phyloP scores from a whole-genome alignment of 2,113 vertebrate genomes.

The Noturus placidus region DNA sequence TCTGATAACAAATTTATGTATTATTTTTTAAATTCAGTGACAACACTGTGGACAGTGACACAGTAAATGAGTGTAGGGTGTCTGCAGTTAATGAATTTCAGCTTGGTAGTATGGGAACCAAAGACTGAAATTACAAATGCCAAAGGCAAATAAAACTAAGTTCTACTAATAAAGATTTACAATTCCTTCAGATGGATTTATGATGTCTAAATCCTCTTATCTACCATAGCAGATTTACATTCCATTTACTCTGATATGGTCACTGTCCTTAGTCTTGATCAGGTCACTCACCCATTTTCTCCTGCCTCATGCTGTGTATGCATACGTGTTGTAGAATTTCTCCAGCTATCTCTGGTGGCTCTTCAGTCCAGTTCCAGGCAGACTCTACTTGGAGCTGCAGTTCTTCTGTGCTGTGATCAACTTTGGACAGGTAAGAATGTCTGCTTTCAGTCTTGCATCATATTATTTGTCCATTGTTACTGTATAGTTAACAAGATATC shows the following conservation, averaged over 20 bases:
- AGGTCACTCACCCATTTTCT: no score
- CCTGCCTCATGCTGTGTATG: background rate
- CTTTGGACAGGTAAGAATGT: slow-evolving; percentile 87
- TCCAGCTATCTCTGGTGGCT: slow-evolving; percentile 94
- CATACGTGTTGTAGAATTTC: slow-evolving; percentile 78
- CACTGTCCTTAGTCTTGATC: no score
- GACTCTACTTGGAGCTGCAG: slow-evolving; percentile 89
- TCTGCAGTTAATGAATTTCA: no score
- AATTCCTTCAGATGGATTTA: background rate
- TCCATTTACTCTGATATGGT: no score
- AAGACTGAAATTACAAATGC: background rate
- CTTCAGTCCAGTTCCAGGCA: slow-evolving; percentile 83
- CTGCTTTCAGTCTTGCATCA: background rate
- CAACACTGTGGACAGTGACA: no score
- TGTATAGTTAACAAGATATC: background rate
- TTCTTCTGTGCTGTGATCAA: slow-evolving; percentile 95
- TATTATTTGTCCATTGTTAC: background rate
- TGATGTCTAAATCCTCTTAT: background rate
- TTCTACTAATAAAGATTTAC: background rate
- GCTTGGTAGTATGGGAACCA: no score
- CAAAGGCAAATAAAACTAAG: background rate
- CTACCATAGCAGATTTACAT: background rate
- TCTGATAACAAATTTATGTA: no score
- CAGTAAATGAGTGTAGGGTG: no score
- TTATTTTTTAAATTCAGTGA: background rate